Conservation (phyloP, 2,888 invertebrate species). For the Drosophila koepferae region DNA sequence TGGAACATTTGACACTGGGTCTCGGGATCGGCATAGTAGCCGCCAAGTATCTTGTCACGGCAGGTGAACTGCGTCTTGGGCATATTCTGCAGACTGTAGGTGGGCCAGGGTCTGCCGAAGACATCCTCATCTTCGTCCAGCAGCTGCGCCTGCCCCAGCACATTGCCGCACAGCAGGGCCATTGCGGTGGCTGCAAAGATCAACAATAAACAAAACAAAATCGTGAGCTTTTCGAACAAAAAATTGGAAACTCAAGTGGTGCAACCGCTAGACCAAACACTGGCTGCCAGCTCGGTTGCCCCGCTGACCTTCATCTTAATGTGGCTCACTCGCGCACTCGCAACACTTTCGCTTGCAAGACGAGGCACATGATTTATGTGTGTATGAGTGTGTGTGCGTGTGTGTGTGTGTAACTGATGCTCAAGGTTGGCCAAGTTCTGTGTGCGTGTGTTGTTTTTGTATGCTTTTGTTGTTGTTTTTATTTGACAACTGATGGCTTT, state of each 20-base stretch:
- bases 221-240: slow-evolving; percentile 46
- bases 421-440: slow-evolving; percentile 62
- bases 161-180: slow-evolving; percentile 55
- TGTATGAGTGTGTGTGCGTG: slow-evolving; percentile 25
- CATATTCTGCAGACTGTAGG: slow-evolving; percentile 87
- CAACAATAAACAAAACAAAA: slow-evolving; percentile 23
- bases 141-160: slow-evolving; percentile 65
- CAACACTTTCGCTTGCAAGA: slow-evolving; percentile 72
- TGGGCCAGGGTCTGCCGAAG: slow-evolving; percentile 85
- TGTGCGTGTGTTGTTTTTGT: slow-evolving; percentile 33
- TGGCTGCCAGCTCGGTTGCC: slow-evolving; percentile 33
- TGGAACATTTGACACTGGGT: slow-evolving; percentile 96
- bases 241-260: slow-evolving; percentile 45
- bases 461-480: slow-evolving; percentile 24
- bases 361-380: slow-evolving; percentile 68
- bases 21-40: slow-evolving; percentile 94
- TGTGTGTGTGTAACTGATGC: slow-evolving; percentile 59
- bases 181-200: slow-evolving; percentile 55
- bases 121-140: slow-evolving; percentile 75
- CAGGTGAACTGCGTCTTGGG: slow-evolving; percentile 90
- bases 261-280: slow-evolving; percentile 19
- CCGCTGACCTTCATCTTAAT: slow-evolving; percentile 64
- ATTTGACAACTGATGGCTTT: slow-evolving; percentile 68
- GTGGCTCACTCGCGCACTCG: slow-evolving; percentile 38
- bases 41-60: slow-evolving; percentile 93